phyloP scores from a whole-genome alignment of 2,113 vertebrate species.

The Illadopsis cleaveri region DNA sequence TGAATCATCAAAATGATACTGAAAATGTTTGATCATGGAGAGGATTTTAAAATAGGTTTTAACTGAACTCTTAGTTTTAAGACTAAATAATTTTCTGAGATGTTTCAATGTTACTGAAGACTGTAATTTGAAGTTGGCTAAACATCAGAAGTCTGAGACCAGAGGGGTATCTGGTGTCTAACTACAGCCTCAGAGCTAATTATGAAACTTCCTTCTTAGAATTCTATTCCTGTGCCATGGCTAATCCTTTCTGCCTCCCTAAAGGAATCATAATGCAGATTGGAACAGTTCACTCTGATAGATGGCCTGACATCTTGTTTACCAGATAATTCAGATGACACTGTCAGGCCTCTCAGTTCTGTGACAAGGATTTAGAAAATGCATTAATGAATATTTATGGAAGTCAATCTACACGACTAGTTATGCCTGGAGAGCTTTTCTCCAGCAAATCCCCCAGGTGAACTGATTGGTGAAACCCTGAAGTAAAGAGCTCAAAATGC shows the following conservation, averaged over 20 bases:
- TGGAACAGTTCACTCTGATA: background rate
- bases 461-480: background rate
- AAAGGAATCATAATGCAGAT: constrained; percentile 18
- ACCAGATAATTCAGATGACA: background rate
- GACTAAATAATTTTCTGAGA: background rate
- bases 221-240: constrained; percentile 36
- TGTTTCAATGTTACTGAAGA: background rate
- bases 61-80: background rate
- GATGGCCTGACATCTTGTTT: background rate
- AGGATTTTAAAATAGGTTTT: background rate
- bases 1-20: background rate
- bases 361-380: constrained; percentile 9
- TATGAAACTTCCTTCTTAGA: constrained; percentile 50
- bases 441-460: background rate
- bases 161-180: background rate
- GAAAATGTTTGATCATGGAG: background rate
- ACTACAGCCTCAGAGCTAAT: constrained; percentile 44
- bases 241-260: constrained; percentile 47
- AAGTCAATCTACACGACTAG: background rate
- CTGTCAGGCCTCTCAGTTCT: background rate
- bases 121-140: background rate
- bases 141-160: constrained; percentile 21
- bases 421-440: constrained; percentile 18
- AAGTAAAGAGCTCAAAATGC: background rate
- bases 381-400: background rate